phyloP scores from a whole-genome alignment of 2,113 vertebrate species.

The Dasyurus viverrinus region DNA sequence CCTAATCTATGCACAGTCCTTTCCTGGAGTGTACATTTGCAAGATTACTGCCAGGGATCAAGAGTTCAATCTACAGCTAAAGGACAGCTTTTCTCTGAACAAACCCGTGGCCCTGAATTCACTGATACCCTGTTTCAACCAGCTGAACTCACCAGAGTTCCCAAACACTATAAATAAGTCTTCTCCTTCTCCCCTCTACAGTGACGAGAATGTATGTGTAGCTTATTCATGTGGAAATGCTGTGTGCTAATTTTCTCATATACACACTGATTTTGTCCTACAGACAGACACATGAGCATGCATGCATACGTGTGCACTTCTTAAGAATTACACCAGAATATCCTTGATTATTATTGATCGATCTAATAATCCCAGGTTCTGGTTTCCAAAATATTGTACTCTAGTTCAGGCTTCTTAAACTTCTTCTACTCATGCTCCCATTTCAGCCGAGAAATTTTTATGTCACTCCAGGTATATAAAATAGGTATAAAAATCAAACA shows the following conservation, averaged over 20 bases:
- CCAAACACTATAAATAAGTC: not conserved
- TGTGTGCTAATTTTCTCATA: not conserved
- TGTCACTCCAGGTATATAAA: too few species aligned
- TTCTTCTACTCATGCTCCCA: too few species aligned
- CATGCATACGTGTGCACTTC: not conserved
- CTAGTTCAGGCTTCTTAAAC: not conserved
- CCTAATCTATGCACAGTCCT: not conserved
- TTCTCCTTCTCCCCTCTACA: not conserved
- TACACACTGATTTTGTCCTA: not conserved
- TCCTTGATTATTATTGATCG: not conserved
- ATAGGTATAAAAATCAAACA: too few species aligned
- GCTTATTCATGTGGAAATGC: not conserved
- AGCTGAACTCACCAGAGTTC: not conserved
- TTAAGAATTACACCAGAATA: not conserved
- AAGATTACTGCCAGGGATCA: not conserved
- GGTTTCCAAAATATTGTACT: constrained; percentile 40
- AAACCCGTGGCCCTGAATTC: not conserved
- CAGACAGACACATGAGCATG: not conserved
- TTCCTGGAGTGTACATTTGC: not conserved
- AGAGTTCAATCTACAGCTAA: not conserved
- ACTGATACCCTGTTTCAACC: not conserved
- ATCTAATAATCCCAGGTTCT: constrained; percentile 14
- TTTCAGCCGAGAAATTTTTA: too few species aligned
- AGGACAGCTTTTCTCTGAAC: not conserved
- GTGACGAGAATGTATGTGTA: not conserved